Conservation (phyloP, 2,113 vertebrate genomes). For the Mus spicilegus region DNA sequence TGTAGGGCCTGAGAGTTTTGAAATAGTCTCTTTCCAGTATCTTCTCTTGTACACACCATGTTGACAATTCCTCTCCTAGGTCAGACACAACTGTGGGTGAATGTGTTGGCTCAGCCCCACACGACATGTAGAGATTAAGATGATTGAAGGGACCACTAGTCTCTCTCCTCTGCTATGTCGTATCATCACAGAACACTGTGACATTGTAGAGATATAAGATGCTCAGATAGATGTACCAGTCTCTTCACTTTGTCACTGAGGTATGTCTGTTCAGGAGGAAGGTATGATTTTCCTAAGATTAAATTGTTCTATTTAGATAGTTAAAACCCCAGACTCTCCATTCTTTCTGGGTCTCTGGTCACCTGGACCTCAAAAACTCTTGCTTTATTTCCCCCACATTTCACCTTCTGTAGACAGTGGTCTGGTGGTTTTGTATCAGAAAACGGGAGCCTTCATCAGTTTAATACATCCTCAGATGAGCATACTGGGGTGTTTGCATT, state of each 20-base stretch:
- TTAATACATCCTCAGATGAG: neutral
- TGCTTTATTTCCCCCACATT: neutral
- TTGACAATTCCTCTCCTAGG: neutral
- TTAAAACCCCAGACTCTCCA: rapidly evolving
- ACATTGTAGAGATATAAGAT: neutral
- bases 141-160: neutral
- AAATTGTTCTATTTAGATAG: neutral
- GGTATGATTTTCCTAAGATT: neutral
- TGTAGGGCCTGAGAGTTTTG: neutral
- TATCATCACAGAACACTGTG: neutral
- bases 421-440: neutral
- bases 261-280: neutral
- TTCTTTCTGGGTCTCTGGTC: neutral
- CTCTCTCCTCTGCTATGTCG: neutral
- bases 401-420: neutral
- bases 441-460: neutral
- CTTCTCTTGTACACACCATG: neutral
- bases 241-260: neutral
- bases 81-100: neutral
- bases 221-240: too few relatives aligned
- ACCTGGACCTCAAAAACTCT: neutral
- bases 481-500: neutral
- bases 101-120: neutral
- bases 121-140: neutral
- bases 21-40: neutral